Base-by-base conservation (phyloP, 2,113 vertebrate species). In the Melospiza melodia region DNA sequence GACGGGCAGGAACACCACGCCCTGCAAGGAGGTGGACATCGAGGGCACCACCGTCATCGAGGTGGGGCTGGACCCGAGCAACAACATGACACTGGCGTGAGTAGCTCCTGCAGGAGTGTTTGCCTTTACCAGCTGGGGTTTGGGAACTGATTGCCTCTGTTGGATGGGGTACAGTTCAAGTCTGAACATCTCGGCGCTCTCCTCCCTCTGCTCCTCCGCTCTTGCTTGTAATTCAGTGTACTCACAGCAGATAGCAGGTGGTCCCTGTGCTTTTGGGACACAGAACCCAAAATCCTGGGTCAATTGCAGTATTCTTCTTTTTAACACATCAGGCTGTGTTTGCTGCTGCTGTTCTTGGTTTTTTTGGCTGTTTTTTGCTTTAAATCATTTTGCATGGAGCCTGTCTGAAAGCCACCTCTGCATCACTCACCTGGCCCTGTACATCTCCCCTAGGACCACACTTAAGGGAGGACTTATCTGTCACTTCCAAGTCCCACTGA, bases 41-140 rank as follows among this genome's bases (percentile, higher is more conserved):
- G 99, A 99, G 93, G 99, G 99, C 44, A 99, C 99, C 37, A 99
- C 99, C 3, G 99, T 99, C 90, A 99, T 99, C 66, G 99, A 99
- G 97, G 99, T 99, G 23, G 98, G 98, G 95, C 97, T 99, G 81
- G 99, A 99, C 79, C 99, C 99, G 2, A 99, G 98, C 97, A 99
- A 98, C 98, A 99, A 98, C 86, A 99, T 99, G 99, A 99, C 98
- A 17, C 97, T 99, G 52, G 98, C 99, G 99, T 99, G 98, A 96
- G 99, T 98, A 94, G 35, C 61, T 75, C 37, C 9, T 22, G 5
- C 30, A 18, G 13, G 1, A 7, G 0, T 2, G 0, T 5, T 81
- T 12, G 10, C 0, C 0, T 31, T 49, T 4, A 0, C 30, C 8
- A 22, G 19, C 35, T 71, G 21, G 16, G 41, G n/a, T 74, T 43